Percentiles rank a stretch among this genome's conserved stretches.
These are phyloP conservation scores for Epinotia demarniana DNA, from an alignment of 2,888 invertebrate species.

Conservation along the genomic window DNA sequence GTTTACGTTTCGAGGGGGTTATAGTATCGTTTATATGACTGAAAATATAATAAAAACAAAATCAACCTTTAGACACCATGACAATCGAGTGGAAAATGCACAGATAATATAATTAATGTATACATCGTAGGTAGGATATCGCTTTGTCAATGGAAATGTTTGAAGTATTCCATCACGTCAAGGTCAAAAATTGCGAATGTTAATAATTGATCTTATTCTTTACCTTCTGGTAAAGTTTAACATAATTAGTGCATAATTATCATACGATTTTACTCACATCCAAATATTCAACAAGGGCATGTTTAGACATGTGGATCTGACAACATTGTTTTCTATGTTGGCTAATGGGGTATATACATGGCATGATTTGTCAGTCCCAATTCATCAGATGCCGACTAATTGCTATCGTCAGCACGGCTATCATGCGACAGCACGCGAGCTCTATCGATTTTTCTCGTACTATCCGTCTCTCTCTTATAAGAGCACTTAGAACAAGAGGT, in stretches of 20 bases:
- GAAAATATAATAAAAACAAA: constrained; percentile 77
- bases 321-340: background rate
- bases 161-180: constrained; percentile 35
- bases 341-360: background rate
- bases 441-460: too few species aligned
- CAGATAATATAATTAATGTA: constrained; percentile 35
- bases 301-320: too few species aligned
- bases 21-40: constrained; percentile 57
- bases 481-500: too few species aligned
- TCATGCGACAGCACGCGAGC: too few species aligned
- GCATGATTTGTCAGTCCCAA: too few species aligned
- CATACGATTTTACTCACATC: background rate
- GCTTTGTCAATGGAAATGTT: constrained; percentile 22
- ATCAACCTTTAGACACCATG: constrained; percentile 79
- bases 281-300: background rate
- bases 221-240: too few species aligned
- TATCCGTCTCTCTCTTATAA: too few species aligned
- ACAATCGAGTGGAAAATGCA: constrained; percentile 59
- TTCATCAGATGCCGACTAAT: too few species aligned
- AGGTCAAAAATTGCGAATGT: constrained; percentile 19
- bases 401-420: too few species aligned
- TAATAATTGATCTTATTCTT: too few species aligned
- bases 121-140: constrained; percentile 12
- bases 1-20: constrained; percentile 55
- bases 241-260: background rate